A percentile compares a stretch with the other conserved stretches of the same genome.
Conservation (phyloP, 2,113 vertebrate species). For the Cottus gobio region DNA sequence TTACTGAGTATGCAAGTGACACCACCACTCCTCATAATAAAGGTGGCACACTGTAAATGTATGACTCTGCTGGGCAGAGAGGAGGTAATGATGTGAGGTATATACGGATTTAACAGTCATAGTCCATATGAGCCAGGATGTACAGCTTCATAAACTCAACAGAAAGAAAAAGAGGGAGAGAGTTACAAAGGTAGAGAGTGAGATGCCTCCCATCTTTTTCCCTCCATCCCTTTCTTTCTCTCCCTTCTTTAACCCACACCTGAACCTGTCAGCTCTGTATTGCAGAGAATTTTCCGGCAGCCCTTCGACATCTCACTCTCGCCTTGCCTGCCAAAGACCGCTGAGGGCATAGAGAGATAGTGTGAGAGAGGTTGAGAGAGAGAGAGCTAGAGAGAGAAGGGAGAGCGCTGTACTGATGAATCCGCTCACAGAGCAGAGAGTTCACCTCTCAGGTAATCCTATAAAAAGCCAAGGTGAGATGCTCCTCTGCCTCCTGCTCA, state of each 20-base stretch:
- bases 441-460: conserved; percentile 85
- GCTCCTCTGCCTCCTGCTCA: conserved; percentile 80
- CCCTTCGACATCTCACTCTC: conserved; percentile 82
- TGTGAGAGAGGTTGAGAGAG: conserved; percentile 33
- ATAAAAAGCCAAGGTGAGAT: conserved; percentile 85
- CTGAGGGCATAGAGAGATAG: conserved; percentile 66
- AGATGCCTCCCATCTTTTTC: conserved; percentile 37
- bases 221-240: conserved; percentile 52
- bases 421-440: conserved; percentile 77
- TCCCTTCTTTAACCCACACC: conserved; percentile 74
- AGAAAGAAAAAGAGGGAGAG: conserved; percentile 43
- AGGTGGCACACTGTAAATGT: conserved; percentile 54
- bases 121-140: conserved; percentile 56
- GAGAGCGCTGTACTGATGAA: conserved; percentile 72
- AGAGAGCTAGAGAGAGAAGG: conserved; percentile 40
- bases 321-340: conserved; percentile 80
- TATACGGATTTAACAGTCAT: conserved; percentile 67
- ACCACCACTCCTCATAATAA: conserved; percentile 52
- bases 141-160: conserved; percentile 64
- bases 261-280: conserved; percentile 78
- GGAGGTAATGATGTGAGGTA: conserved; percentile 68
- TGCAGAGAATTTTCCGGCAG: conserved; percentile 76
- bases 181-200: conserved; percentile 48
- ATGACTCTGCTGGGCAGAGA: conserved; percentile 51
- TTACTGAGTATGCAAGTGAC: conserved; percentile 57